Evolutionary conservation across 2,888 invertebrate genomes (phyloP), one percentile per base, ranked within the genome.

Genomic region (Heliconius erato): DNA sequence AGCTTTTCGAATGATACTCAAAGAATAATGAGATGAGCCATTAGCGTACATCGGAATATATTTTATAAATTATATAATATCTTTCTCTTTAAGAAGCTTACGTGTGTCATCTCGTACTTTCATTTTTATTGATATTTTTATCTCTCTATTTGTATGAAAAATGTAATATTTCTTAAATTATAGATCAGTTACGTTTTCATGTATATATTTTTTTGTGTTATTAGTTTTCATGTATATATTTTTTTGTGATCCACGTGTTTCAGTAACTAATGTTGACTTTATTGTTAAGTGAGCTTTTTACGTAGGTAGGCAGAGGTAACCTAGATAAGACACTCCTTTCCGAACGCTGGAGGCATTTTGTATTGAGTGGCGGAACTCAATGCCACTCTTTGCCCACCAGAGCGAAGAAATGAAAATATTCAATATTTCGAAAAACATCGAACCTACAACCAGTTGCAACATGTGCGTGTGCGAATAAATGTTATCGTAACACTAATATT

Each of bases 21-120:
- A 79, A 77, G 76, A 80, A 82, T 82, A 82, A 82, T 80, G 80
- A 82, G 79, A 77, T 35, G 76, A 80, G 44, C 77, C 80, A 80
- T 80, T 82, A 80, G 77, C 80, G 71, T 77, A 81, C 59, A 67
- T 80, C 80, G 65, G 54, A 77, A 81, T 78, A 78, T 78, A 68
- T 78, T 78, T 78, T 78, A 67, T 67, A 78, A 49, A 67, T 78
- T 67, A 78, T 67, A 78, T 78, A 78, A 68, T 68, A 78, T 68
- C 65, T 44, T 78, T 67, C 63, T 76, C n/a, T 63, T 76, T 35
- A 59, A 76, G 63, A 76, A 59, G 59, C 63, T 76, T 63, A 76
- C 63, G 59, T 76, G n/a, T 76, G 63, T 63, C 63, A 63, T 63
- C 76, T n/a, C n/a, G 9, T 63, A n/a, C 76, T 76, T 76, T 76